Conservation (phyloP, 1,140 invertebrate species). For the Panagrolaimus sp. region DNA sequence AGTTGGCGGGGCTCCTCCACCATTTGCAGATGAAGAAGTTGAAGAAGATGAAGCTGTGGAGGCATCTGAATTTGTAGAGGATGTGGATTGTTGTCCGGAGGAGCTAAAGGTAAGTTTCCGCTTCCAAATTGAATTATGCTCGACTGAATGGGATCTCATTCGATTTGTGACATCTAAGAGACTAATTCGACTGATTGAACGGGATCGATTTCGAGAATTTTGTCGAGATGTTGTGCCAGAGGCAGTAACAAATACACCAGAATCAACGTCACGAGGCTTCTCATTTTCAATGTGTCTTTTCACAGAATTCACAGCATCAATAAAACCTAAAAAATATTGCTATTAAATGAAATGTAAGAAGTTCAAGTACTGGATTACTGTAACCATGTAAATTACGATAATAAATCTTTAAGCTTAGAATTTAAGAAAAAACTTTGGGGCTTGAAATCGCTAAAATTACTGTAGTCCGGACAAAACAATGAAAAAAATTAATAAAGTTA, state of each 20-base stretch:
- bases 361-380: neutral
- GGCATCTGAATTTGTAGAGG: neutral
- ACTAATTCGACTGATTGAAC: neutral
- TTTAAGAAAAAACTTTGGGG: too few species aligned
- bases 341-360: neutral
- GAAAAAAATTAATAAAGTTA: too few species aligned
- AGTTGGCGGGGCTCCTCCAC: neutral
- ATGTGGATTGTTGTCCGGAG: neutral
- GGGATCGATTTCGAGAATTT: neutral
- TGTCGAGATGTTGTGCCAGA: neutral
- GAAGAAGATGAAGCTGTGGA: neutral
- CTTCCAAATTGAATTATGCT: neutral
- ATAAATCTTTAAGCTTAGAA: too few species aligned
- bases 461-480: too few species aligned
- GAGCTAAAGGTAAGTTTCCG: neutral
- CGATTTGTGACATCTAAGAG: conserved; percentile 1
- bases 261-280: conserved; percentile 24
- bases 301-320: conserved; percentile 49
- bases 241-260: conserved; percentile 15
- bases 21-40: neutral
- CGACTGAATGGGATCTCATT: neutral
- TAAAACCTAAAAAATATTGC: conserved; percentile 36
- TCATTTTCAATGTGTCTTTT: conserved; percentile 54
- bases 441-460: too few species aligned
- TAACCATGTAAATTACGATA: too few species aligned